Percentiles rank a stretch among this genome's conserved stretches.
These are phyloP conservation scores for Nematopogon swammerdamellus DNA, from an alignment of 2,888 invertebrate genomes.

Conservation along the genomic window DNA sequence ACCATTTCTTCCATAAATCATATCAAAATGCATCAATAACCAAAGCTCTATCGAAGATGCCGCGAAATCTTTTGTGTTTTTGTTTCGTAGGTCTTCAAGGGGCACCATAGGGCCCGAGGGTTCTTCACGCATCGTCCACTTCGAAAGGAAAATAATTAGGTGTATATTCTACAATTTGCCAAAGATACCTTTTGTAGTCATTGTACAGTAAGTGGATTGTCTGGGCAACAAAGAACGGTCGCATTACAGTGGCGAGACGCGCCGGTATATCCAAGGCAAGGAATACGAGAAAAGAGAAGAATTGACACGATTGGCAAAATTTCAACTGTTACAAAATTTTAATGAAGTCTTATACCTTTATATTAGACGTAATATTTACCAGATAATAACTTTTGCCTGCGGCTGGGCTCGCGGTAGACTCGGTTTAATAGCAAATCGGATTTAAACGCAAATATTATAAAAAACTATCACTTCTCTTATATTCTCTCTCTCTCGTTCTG, in stretches of 20 bases:
- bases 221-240: conserved; percentile 32
- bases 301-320: no score
- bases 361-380: no score
- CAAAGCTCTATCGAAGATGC: not conserved
- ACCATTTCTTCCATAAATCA: not conserved
- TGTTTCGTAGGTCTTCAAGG: conserved; percentile 50
- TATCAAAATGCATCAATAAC: not conserved
- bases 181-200: conserved; percentile 43
- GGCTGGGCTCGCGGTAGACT: no score
- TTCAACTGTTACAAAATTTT: no score
- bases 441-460: no score
- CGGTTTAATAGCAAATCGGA: no score
- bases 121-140: conserved; percentile 33
- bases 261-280: not conserved
- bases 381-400: no score
- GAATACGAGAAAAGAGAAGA: not conserved
- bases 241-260: conserved; percentile 29
- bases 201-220: conserved; percentile 50
- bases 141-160: conserved; percentile 49
- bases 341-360: no score
- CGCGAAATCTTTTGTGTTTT: conserved; percentile 23
- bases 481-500: no score
- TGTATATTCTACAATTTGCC: conserved; percentile 55
- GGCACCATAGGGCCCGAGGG: conserved; percentile 24
- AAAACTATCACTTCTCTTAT: no score